Evolutionary conservation across 2,797 vertebrate genomes (phyloP).

Genomic region (Lutjanus campechanus): DNA sequence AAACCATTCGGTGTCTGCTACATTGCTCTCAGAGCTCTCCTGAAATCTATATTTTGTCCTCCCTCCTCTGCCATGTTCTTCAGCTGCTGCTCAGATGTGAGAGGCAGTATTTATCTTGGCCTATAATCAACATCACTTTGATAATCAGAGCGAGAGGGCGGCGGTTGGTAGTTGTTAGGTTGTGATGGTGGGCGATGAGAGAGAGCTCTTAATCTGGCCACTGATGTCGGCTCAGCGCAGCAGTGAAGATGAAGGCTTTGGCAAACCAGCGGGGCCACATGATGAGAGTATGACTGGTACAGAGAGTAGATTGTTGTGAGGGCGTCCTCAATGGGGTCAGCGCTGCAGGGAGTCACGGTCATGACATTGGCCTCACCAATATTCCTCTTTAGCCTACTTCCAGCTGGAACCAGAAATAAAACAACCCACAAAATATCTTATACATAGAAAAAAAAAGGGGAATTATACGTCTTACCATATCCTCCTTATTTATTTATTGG

Average conservation of each 20-base stretch:
- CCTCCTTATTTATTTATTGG: background rate
- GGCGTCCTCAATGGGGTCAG: constrained; percentile 24
- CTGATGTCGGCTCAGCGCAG: constrained; percentile 34
- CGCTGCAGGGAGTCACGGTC: background rate
- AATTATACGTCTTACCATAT: background rate
- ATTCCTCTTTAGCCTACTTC: background rate
- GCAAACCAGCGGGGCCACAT: constrained; percentile 50
- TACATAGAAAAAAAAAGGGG: background rate
- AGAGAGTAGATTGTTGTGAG: background rate
- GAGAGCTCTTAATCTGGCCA: constrained; percentile 37
- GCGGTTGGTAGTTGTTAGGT: constrained; percentile 26
- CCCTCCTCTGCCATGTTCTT: background rate
- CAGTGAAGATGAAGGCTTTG: constrained; percentile 60
- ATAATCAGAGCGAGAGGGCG: constrained; percentile 42
- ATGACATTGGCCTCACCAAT: background rate
- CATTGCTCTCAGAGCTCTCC: background rate
- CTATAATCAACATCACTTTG: constrained; percentile 54
- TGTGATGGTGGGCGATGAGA: background rate
- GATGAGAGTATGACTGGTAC: constrained; percentile 56
- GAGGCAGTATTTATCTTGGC: constrained; percentile 53
- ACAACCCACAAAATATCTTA: constrained; percentile 3
- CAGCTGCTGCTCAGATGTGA: constrained; percentile 31
- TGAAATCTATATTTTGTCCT: background rate
- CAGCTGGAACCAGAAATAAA: background rate
- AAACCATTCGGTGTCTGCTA: background rate